Base-by-base conservation (phyloP, 1,140 invertebrate genomes). In the Sminthurides bifidus region DNA sequence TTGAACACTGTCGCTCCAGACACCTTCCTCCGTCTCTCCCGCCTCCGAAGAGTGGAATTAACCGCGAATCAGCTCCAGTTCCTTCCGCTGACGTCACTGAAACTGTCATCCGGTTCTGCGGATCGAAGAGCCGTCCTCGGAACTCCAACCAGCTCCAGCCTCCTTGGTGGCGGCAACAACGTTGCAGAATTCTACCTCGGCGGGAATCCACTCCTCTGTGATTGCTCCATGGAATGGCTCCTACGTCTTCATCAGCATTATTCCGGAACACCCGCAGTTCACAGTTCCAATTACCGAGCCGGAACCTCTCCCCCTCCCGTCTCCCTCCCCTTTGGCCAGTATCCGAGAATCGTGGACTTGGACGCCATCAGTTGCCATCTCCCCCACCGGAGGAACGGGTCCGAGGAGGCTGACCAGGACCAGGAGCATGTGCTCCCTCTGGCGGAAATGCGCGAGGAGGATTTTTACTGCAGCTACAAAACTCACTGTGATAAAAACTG, bases 401-500 rank as follows among this genome's bases (percentile, higher is more conserved):
- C n/a, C n/a, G n/a, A n/a, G n/a, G n/a, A n/a, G n/a, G n/a, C n/a
- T n/a, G n/a, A n/a, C n/a, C n/a, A 52, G 27, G 21, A 37, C 19
- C 37, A 1, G 17, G 33, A 52, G 24, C 31, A 43, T 12, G n/a
- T 23, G 30, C 38, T 52, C n/a, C 44, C 59, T 4, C 19, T 56
- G 26, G 21, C 41, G 15, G 50, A 52, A 17, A 37, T 33, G 26
- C 21, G 23, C 29, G 30, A 43, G 10, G 38, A 48, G 15, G 46
- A 61, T 30, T 61, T 61, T 43, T 46, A 55, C 21, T 61, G 60
- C 70, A 81, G 80, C 48, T 94, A 94, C 73, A 83, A 87, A 64
- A 86, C 85, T 31, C 90, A 93, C 71, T 93, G 90, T 73, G 92
- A 92, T 71, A 83, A 89, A 17, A 72, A 92, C 43, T 94, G 90